phyloP scores from a whole-genome alignment of 2,888 invertebrate species.

The Torymus auratus region DNA sequence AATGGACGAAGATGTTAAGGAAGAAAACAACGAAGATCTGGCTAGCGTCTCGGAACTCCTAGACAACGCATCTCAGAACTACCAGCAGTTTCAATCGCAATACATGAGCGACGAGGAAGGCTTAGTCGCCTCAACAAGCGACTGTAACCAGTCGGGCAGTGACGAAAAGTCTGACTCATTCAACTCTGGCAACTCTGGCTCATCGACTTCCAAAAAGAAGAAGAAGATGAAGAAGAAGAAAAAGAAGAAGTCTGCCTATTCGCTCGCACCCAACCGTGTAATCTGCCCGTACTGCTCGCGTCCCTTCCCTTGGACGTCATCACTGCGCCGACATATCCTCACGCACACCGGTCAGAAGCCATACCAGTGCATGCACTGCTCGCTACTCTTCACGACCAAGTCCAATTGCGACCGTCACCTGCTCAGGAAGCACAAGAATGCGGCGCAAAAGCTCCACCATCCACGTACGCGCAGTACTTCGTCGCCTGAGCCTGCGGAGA shows the following conservation, averaged over 20 bases:
- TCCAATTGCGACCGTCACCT: slow-evolving; percentile 98
- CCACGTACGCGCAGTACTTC: slow-evolving; percentile 70
- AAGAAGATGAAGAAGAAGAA: slow-evolving; percentile 70
- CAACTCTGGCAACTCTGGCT: slow-evolving; percentile 78
- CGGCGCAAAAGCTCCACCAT: slow-evolving; percentile 59
- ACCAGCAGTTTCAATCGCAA: slow-evolving; percentile 73
- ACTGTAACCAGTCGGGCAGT: slow-evolving; percentile 89
- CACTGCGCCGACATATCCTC: slow-evolving; percentile 93
- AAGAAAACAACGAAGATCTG: slow-evolving; percentile 78
- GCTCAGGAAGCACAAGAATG: slow-evolving; percentile 88
- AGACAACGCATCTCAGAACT: slow-evolving; percentile 84
- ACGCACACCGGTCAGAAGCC: slow-evolving; percentile 98
- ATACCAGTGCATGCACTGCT: slow-evolving; percentile 95
- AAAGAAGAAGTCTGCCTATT: slow-evolving; percentile 96
- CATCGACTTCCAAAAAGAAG: slow-evolving; percentile 62
- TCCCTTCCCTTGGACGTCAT: slow-evolving; percentile 98
- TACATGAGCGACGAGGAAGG: slow-evolving; percentile 85
- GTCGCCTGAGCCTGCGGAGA: slow-evolving; percentile 77
- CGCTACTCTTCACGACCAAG: slow-evolving; percentile 95
- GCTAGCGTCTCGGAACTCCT: slow-evolving; percentile 87
- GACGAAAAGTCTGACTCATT: slow-evolving; percentile 88
- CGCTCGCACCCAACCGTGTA: slow-evolving; percentile 94
- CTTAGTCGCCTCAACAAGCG: slow-evolving; percentile 88
- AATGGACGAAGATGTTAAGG: slow-evolving; percentile 41
- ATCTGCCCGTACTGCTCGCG: slow-evolving; percentile 95